These are phyloP conservation scores for Threskiornis aethiopicus DNA, from an alignment of 2,797 vertebrate genomes.

Conservation along the genomic window DNA sequence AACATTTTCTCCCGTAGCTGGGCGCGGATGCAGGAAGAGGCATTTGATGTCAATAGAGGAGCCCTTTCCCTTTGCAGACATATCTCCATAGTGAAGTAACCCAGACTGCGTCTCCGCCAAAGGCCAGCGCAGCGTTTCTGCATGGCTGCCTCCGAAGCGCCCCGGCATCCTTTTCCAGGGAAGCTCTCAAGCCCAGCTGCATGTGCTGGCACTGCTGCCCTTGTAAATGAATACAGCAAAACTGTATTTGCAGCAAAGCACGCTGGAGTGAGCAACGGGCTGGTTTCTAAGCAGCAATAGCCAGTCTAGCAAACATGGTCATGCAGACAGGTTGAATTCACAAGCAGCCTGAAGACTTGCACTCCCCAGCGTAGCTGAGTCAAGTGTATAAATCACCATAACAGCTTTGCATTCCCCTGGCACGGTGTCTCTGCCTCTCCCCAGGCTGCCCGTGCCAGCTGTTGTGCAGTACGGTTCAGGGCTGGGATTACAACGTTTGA, in stretches of 20 bases:
- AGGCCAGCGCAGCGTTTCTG: neutral
- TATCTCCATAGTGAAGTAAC: neutral
- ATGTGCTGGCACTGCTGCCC: neutral
- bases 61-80: neutral
- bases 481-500: neutral
- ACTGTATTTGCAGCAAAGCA: neutral
- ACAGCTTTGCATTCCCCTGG: conserved; percentile 34
- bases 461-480: neutral
- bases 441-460: neutral
- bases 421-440: neutral
- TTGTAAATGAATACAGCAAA: neutral
- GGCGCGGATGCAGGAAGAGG: neutral
- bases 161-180: neutral
- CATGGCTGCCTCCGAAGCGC: neutral
- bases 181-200: neutral
- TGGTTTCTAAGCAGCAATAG: neutral
- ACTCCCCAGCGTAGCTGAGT: neutral
- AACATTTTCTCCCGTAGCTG: neutral
- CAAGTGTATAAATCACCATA: neutral
- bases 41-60: neutral
- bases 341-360: neutral
- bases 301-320: neutral
- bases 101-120: neutral
- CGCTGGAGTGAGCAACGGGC: neutral
- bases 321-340: neutral